Evolutionary conservation across 2,113 vertebrate species (phyloP), one percentile per base, ranked within the genome.

Genomic region (Paedocypris sp.): DNA sequence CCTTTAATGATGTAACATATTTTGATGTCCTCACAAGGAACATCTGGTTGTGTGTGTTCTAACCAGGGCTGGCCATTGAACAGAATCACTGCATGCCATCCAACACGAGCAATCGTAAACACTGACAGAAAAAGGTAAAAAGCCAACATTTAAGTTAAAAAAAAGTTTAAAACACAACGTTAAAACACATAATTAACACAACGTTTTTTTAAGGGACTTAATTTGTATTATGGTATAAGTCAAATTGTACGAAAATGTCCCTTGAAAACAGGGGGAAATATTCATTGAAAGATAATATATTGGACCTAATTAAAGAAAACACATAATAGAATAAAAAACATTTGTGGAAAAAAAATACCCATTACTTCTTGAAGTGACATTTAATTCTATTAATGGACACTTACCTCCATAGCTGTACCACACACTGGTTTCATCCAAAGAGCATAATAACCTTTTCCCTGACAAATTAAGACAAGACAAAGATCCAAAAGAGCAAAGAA

Each of bases 1-100:
- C 66, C 70, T 69, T 72, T 62, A 18, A 69, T 22, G 22, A 69
- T 31, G 16, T 66, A 12, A 16, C 66, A 72, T 29, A 62, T n/a
- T 36, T 45, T 62, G 1, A 51, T 4, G 6, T 41, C 32, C 2
- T 8, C 26, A 39, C 62, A 65, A 2, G 19, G 5, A 8, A 26
- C 1, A 15, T 13, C 7, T 0, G 23, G 28, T 16, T 33, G 13
- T 1, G 16, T 7, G 2, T 13, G n/a, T 12, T 66, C 57, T 2
- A 66, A 4, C 66, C 61, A 60, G 51, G 38, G 20, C 22, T 47
- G 35, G 2, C 26, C 25, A n/a, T 29, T 31, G 22, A 18, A 53
- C 11, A 13, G 20, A 2, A 47, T 1, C 9, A 16, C 2, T 1
- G 4, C 3, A 12, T 19, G 4, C 6, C 5, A 50, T 32, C 60